Evolutionary conservation across 2,888 invertebrate species (phyloP), one percentile per base, ranked within the genome.

Genomic region (Xylota segnis): DNA sequence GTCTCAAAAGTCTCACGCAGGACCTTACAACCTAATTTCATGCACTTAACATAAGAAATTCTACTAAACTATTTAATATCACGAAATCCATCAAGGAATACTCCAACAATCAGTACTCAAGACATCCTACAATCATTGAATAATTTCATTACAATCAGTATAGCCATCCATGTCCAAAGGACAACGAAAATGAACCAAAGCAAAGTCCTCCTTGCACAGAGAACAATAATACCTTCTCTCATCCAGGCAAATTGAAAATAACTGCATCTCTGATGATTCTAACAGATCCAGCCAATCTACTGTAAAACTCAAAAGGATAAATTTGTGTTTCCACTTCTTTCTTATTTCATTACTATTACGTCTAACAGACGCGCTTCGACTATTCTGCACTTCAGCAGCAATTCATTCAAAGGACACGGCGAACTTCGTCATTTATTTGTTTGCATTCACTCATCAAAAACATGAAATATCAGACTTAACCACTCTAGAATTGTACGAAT

Each of bases 381-480:
- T 10, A 18, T 40, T 40, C 32, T 16, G n/a, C 9, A 50, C n/a
- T 14, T 5, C 16, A 45, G 40, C n/a, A 14, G 5, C 23, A 59
- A 10, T 50, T 12, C 34, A 52, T 43, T n/a, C 37, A 63, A 37
- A 63, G 63, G 45, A 72, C 34, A 47, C 27, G 29, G 16, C 27
- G 6, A 7, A 54, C 29, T 34, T 66, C 34, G 12, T 76, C 18
- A 40, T 63, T 52, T 72, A 65, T 56, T 81, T 61, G 47, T 76
- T 76, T 77, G 59, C 58, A 71, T 77, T 82, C 45, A 65, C 58
- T 76, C 66, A 40, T 45, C 14, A 54, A 40, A 23, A 71, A 66
- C 18, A 71, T 65, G 50, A 66, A 76, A 77, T 56, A 61, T 45
- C 59, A 47, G 66, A 77, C 56, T 37, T 45, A 61, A 12, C 43